Evolutionary conservation across 1,140 invertebrate genomes (phyloP).

Genomic region (Helicoverpa armigera): DNA sequence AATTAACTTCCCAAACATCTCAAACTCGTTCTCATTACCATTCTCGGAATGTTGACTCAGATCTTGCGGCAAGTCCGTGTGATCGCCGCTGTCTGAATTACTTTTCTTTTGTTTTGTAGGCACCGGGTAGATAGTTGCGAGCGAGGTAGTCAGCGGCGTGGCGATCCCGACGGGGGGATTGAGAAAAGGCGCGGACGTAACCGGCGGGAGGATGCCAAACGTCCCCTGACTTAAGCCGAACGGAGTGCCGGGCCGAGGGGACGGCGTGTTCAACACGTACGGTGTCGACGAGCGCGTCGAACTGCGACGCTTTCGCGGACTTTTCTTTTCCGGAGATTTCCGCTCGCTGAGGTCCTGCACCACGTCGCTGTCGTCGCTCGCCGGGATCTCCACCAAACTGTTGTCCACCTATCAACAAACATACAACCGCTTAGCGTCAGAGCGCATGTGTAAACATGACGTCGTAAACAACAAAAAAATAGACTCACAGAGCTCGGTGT

Average conservation of each 20-base stretch:
- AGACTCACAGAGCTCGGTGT: slow-evolving; percentile 84
- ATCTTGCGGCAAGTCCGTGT: slow-evolving; percentile 77
- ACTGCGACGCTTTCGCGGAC: slow-evolving; percentile 80
- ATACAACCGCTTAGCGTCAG: slow-evolving; percentile 56
- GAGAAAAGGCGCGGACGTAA: slow-evolving; percentile 74
- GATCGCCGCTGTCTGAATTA: slow-evolving; percentile 69
- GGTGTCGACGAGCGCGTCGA: slow-evolving; percentile 81
- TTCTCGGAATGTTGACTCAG: slow-evolving; percentile 81
- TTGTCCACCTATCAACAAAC: slow-evolving; percentile 79
- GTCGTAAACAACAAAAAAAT: slow-evolving; percentile 70
- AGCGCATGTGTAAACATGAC: slow-evolving; percentile 67
- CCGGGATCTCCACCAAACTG: slow-evolving; percentile 78
- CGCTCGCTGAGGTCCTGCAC: slow-evolving; percentile 81
- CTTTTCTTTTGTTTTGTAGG: slow-evolving; percentile 80
- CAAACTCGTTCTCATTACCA: slow-evolving; percentile 83
- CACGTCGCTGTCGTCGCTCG: slow-evolving; percentile 82
- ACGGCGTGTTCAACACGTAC: slow-evolving; percentile 84
- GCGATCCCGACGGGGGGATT: slow-evolving; percentile 80
- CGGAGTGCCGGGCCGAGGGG: slow-evolving; percentile 79
- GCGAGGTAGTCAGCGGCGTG: slow-evolving; percentile 78
- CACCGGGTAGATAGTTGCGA: slow-evolving; percentile 80
- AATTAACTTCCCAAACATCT: slow-evolving; percentile 84
- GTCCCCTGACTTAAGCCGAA: slow-evolving; percentile 76
- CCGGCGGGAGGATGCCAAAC: slow-evolving; percentile 77
- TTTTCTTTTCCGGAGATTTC: slow-evolving; percentile 82